Evolutionary conservation across 2,113 vertebrate genomes (phyloP), one percentile per base, ranked within the genome.

Genomic region (Aythya baeri): DNA sequence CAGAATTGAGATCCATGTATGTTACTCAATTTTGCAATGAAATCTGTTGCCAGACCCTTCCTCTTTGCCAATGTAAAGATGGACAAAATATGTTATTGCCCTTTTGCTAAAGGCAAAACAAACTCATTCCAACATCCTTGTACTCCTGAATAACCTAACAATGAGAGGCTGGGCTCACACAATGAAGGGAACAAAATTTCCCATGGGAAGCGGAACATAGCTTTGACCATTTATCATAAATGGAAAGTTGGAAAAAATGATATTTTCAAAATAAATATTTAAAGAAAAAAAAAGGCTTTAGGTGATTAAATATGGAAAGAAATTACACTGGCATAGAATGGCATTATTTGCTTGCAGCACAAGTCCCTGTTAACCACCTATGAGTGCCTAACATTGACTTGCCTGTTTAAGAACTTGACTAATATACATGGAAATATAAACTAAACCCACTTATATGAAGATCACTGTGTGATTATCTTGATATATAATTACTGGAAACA

Each of bases 21-120:
- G 17, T 29, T 81, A 79, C 38, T 79, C 54, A 67, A 27, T 73
- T 58, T 29, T 59, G 52, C 68, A 44, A 65, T 36, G 36, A 83
- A 91, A 88, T 82, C 49, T 65, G 34, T 29, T 82, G 66, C 82
- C 76, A 93, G 78, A 6, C 31, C 41, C 38, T n/a, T 79, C 70
- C 73, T 82, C 58, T 80, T 62, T 85, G 61, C 80, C 75, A 87
- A 6, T 25, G n/a, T 25, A 78, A 71, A 21, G 84, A 87, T 73
- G 34, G 81, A 65, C 88, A 87, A 92, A 94, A 86, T 32, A 22
- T 21, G 1, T 77, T 83, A 29, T 5, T 90, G 50, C 79, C 83
- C 57, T 93, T 93, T 88, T 63, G 32, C 94, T 93, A 49, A 76
- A 88, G 81, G 85, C 85, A 90, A 95, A 97, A 90, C 94, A 97